Evolutionary conservation across 2,888 invertebrate species (phyloP).

Genomic region (Melinaea menophilus): DNA sequence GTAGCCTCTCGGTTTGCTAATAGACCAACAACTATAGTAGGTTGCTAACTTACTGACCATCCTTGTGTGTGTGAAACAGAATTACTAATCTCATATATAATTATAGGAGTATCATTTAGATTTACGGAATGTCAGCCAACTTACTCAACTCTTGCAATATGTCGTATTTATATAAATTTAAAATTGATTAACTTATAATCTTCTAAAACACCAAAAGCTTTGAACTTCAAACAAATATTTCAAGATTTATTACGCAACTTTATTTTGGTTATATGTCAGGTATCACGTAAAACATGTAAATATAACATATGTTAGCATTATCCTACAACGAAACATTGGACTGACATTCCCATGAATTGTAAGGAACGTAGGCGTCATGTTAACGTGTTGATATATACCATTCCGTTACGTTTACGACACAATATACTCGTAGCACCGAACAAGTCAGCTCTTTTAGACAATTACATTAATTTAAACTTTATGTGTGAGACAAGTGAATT

Average conservation of each 20-base stretch:
- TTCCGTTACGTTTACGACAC: constrained; percentile 24
- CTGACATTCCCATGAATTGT: background rate
- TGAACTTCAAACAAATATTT: too few species aligned
- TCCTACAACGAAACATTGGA: constrained; percentile 1
- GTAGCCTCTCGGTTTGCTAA: constrained; percentile 7
- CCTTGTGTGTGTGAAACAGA: background rate
- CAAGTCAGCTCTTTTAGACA: constrained; percentile 29
- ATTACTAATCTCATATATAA: background rate
- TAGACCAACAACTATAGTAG: background rate
- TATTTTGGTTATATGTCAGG: background rate
- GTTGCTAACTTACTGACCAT: background rate
- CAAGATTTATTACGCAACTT: too few species aligned
- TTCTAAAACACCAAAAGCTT: too few species aligned
- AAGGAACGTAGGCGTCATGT: constrained; percentile 10
- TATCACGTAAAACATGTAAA: background rate
- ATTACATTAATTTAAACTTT: constrained; percentile 36
- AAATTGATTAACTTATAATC: too few species aligned
- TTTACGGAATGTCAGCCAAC: background rate
- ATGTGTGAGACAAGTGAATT: constrained; percentile 26
- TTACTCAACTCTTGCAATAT: too few species aligned
- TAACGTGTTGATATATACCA: constrained; percentile 16
- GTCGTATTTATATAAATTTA: too few species aligned
- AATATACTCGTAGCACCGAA: constrained; percentile 29
- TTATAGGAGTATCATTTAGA: background rate
- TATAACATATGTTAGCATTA: constrained; percentile 2